Evolutionary conservation across 2,797 vertebrate genomes (phyloP), one percentile per base, ranked within the genome.

Genomic region (Sebastes steindachneri): DNA sequence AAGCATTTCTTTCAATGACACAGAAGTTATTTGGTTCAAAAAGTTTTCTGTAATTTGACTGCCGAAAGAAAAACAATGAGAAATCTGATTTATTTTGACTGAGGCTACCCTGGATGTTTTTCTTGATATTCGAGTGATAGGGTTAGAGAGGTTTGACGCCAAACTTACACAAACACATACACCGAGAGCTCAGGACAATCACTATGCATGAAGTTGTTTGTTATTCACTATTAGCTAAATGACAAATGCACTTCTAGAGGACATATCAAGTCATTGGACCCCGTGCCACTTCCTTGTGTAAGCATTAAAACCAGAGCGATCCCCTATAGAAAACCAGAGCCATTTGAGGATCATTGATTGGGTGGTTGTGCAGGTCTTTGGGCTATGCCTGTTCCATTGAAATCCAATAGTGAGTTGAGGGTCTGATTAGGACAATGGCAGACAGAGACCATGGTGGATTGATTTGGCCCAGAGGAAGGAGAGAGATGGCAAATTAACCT

Each of bases 341-440:
- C 80, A 84, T 93, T 78, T 87, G 70, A 86, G 88, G 71, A 65
- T 64, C 82, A 95, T 95, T 65, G 92, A 94, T 94, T 80, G 17
- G 83, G 77, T 75, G 88, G 68, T 70, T 73, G 86, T 79, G 91
- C 67, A 35, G 87, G 90, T 91, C 92, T 94, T 86, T 83, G 87
- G 88, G 82, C 88, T 87, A 89, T 9, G 82, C 51, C 91, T 82
- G 87, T 73, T 85, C 82, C 82, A 93, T 92, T 90, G 90, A 93
- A 94, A 94, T 94, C 91, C 90, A 93, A 93, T 93, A 90, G 87
- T 35, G 64, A 91, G 86, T 87, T 89, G 81, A 88, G 81, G 80
- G 83, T 83, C 88, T 94, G 94, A 96, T 95, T 94, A 94, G 92
- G 86, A 88, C 86, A 88, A 93, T 76, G 79, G 91, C 87, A 89